Evolutionary conservation across 2,888 invertebrate species (phyloP).

Genomic region (Nemurella pictetii): DNA sequence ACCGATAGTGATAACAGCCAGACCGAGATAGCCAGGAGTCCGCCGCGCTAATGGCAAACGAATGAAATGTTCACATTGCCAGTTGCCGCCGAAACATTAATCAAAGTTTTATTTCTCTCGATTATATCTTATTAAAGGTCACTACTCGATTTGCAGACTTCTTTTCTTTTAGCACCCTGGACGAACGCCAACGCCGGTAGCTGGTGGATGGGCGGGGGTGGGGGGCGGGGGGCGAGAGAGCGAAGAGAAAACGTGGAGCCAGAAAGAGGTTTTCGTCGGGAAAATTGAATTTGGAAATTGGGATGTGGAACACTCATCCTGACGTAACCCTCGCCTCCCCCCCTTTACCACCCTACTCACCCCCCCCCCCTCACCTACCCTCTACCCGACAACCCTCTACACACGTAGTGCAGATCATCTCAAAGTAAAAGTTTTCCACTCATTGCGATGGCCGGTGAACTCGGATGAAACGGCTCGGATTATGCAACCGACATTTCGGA

Average conservation of each 20-base stretch:
- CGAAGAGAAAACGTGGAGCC: neutral
- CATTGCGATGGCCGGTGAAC: too few species aligned
- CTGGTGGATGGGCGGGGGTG: neutral
- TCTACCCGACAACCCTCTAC: neutral
- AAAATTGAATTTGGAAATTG: conserved; percentile 41
- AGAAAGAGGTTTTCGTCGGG: conserved; percentile 39
- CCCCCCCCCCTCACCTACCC: neutral
- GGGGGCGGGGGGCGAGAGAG: neutral
- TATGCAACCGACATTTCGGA: too few species aligned
- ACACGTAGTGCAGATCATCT: too few species aligned
- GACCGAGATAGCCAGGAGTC: too few species aligned
- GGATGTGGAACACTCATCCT: conserved; percentile 37
- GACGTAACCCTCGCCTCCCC: conserved; percentile 15
- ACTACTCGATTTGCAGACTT: neutral
- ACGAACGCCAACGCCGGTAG: too few species aligned
- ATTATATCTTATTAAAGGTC: neutral
- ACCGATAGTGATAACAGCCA: too few species aligned
- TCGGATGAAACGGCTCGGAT: too few species aligned
- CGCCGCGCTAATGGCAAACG: too few species aligned
- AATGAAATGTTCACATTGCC: too few species aligned
- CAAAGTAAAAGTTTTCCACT: conserved; percentile 9
- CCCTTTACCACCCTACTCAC: conserved; percentile 10
- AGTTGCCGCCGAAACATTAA: too few species aligned
- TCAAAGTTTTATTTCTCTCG: too few species aligned
- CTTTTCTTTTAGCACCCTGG: neutral